phyloP scores from a whole-genome alignment of 2,797 vertebrate species.

The Acrocephalus scirpaceus region DNA sequence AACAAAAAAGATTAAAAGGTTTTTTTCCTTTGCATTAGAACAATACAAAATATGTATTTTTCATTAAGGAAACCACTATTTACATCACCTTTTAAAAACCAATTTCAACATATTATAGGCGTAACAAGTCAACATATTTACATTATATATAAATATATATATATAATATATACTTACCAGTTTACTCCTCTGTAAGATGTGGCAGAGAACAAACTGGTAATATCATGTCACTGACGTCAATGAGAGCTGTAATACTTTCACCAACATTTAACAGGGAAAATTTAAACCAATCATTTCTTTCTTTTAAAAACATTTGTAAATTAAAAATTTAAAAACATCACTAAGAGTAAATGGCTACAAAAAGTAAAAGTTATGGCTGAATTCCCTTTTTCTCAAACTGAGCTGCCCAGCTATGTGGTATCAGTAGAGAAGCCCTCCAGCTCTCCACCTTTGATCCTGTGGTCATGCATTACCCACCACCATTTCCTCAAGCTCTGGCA shows the following conservation, averaged over 20 bases:
- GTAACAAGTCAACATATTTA: slow-evolving; percentile 82
- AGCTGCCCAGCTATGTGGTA: neutral
- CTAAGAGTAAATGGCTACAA: slow-evolving; percentile 67
- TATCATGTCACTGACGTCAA: slow-evolving; percentile 77
- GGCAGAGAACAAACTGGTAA: slow-evolving; percentile 80
- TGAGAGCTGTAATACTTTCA: slow-evolving; percentile 77
- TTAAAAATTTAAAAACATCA: slow-evolving; percentile 65
- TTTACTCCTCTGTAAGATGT: slow-evolving; percentile 77
- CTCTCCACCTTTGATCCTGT: neutral
- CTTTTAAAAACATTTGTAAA: slow-evolving; percentile 55
- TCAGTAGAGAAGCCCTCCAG: neutral
- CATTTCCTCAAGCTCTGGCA: neutral
- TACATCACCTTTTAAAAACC: slow-evolving; percentile 89
- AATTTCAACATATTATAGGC: slow-evolving; percentile 80
- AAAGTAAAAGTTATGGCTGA: slow-evolving; percentile 71
- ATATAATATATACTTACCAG: slow-evolving; percentile 82
- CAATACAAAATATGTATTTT: slow-evolving; percentile 99
- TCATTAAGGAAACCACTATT: slow-evolving; percentile 98
- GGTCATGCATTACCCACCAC: neutral
- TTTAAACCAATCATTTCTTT: slow-evolving; percentile 50
- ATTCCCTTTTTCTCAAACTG: slow-evolving; percentile 61
- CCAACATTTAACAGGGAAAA: slow-evolving; percentile 73
- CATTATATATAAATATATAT: slow-evolving; percentile 79
- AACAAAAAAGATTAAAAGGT: slow-evolving; percentile 91
- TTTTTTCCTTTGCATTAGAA: slow-evolving; percentile 89